These are phyloP conservation scores for Dasyprocta punctata DNA, from an alignment of 2,113 vertebrate genomes.

Conservation along the genomic window DNA sequence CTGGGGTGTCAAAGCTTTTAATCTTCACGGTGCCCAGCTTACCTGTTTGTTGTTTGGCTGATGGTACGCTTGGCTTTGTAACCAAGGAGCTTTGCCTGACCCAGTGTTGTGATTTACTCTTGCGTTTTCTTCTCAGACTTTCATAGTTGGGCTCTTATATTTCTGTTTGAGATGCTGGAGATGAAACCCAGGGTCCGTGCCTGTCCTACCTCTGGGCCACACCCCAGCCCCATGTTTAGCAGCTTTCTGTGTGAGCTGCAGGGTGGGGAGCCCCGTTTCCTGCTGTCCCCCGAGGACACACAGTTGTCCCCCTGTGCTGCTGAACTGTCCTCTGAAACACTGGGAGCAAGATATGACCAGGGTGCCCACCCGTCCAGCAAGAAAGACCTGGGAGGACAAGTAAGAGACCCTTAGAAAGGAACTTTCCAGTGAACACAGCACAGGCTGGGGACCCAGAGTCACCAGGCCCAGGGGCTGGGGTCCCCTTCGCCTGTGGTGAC, in stretches of 20 bases:
- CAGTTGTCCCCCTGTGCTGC: not conserved
- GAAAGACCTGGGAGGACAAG: not conserved
- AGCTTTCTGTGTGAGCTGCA: not conserved
- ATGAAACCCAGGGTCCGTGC: not conserved
- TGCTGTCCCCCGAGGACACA: not conserved
- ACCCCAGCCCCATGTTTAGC: not conserved
- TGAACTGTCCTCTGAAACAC: fast-evolving
- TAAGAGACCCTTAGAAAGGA: not conserved
- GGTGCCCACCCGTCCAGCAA: not conserved
- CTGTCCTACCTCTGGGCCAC: not conserved
- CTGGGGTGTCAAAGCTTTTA: not conserved
- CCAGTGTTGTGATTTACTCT: not conserved
- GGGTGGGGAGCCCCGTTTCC: not conserved
- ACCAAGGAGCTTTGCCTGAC: not conserved
- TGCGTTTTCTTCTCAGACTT: not conserved
- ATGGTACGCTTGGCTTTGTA: not conserved
- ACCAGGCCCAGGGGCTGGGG: not conserved
- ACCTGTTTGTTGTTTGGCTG: not conserved
- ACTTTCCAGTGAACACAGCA: not conserved
- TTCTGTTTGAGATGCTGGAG: not conserved
- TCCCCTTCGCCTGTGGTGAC: fast-evolving
- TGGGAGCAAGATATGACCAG: not conserved
- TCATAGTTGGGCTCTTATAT: not conserved
- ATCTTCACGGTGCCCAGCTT: not conserved
- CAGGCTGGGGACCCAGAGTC: not conserved